Evolutionary conservation across 2,113 vertebrate genomes (phyloP).

Genomic region (Peromyscus californicus): DNA sequence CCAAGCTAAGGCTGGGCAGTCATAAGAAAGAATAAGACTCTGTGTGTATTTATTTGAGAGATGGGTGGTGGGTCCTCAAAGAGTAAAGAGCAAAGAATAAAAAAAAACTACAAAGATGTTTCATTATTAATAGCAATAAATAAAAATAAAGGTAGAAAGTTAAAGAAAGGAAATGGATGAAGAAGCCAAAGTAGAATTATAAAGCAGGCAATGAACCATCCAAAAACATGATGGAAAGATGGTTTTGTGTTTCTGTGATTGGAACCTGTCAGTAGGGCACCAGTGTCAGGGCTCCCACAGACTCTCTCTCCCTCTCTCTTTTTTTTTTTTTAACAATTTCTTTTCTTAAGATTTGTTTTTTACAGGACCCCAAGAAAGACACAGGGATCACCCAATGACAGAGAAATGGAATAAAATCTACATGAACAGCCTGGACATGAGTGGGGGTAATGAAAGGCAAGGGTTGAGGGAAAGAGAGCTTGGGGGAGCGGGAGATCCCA

Average conservation of each 20-base stretch:
- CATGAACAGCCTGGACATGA: too few species aligned
- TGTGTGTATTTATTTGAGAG: background rate
- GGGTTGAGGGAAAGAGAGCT: too few species aligned
- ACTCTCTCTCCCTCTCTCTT: background rate
- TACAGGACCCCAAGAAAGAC: too few species aligned
- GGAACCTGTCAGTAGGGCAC: background rate
- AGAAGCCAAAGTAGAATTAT: conserved; percentile 49
- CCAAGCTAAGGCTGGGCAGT: background rate
- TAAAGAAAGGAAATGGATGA: conserved; percentile 24
- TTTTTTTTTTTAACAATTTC: background rate
- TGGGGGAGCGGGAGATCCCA: too few species aligned
- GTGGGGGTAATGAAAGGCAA: too few species aligned
- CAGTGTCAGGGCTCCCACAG: conserved; percentile 5
- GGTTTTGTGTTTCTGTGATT: conserved; percentile 38
- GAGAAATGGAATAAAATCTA: too few species aligned
- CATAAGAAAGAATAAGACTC: background rate
- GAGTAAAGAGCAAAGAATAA: background rate
- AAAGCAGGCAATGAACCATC: background rate
- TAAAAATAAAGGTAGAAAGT: conserved; percentile 54
- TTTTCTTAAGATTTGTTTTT: background rate
- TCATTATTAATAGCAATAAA: conserved; percentile 44
- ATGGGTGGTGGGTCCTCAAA: background rate
- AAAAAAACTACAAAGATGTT: background rate
- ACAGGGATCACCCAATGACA: too few species aligned
- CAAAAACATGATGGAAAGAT: background rate